Conservation (phyloP, 2,797 vertebrate genomes). For the Rachycentron canadum region DNA sequence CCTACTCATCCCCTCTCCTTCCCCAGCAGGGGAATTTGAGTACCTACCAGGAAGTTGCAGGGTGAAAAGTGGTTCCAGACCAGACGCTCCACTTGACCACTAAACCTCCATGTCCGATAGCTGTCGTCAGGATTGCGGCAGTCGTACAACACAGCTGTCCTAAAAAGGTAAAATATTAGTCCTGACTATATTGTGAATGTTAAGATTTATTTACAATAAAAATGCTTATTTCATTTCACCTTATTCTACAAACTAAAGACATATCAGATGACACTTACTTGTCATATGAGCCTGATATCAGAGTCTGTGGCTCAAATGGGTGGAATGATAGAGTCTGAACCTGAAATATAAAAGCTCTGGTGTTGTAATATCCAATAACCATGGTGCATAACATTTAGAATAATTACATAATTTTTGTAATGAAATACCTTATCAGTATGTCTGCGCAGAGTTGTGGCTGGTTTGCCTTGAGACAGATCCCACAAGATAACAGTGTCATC, state of each 20-base stretch:
- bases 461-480: conserved; percentile 92
- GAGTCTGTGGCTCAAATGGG: conserved; percentile 96
- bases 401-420: not conserved
- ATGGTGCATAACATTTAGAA: not conserved
- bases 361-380: not conserved
- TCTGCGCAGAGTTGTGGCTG: conserved; percentile 88
- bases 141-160: conserved; percentile 92
- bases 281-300: conserved; percentile 96
- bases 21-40: not conserved
- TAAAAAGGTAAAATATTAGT: conserved; percentile 58
- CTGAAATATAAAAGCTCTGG: conserved; percentile 73
- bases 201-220: not conserved
- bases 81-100: conserved; percentile 95
- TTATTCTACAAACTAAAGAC: not conserved
- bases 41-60: conserved; percentile 91
- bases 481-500: conserved; percentile 93
- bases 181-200: not conserved
- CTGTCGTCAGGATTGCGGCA: conserved; percentile 92
- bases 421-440: conserved; percentile 93
- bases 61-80: conserved; percentile 97
- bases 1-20: not conserved
- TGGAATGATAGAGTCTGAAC: conserved; percentile 96
- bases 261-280: conserved; percentile 84
- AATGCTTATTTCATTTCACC: not conserved
- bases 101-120: conserved; percentile 93